Conservation (phyloP, 2,113 vertebrate species). For the Oenanthe oenanthe region DNA sequence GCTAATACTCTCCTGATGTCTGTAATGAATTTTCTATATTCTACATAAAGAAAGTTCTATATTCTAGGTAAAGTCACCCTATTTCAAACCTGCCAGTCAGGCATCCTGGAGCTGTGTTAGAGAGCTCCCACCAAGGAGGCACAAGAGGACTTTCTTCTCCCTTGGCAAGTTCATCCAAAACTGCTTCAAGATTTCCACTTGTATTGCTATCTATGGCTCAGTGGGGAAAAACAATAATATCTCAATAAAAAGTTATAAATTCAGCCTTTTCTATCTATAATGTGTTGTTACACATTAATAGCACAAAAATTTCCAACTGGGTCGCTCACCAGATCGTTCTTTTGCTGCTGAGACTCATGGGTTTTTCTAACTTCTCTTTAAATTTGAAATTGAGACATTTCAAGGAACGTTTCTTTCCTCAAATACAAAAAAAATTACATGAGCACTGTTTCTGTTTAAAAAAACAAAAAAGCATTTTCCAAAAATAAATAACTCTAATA, state of each 20-base stretch:
- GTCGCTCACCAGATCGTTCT: not conserved
- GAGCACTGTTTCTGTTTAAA: slow-evolving; percentile 10
- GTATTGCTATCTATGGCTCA: not conserved
- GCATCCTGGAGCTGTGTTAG: not conserved
- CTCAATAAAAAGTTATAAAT: not conserved
- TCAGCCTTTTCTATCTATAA: not conserved
- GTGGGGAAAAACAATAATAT: not conserved
- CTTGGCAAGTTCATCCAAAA: not conserved
- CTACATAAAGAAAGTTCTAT: not conserved
- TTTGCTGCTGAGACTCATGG: not conserved
- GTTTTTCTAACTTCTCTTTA: not conserved
- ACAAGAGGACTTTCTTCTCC: not conserved
- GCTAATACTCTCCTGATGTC: not conserved
- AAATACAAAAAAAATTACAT: slow-evolving; percentile 1
- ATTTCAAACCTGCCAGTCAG: not conserved
- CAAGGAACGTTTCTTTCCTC: not conserved
- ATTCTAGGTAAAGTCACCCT: not conserved
- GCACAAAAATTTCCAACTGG: not conserved
- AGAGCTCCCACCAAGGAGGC: not conserved
- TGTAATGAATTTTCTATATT: not conserved
- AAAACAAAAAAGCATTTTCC: not conserved
- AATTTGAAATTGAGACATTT: slow-evolving; percentile 27
- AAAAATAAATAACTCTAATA: slow-evolving; percentile 30
- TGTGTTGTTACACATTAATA: not conserved
- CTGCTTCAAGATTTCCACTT: not conserved